These are phyloP conservation scores for Protophormia terraenovae DNA, from an alignment of 2,888 invertebrate genomes.

Conservation along the genomic window DNA sequence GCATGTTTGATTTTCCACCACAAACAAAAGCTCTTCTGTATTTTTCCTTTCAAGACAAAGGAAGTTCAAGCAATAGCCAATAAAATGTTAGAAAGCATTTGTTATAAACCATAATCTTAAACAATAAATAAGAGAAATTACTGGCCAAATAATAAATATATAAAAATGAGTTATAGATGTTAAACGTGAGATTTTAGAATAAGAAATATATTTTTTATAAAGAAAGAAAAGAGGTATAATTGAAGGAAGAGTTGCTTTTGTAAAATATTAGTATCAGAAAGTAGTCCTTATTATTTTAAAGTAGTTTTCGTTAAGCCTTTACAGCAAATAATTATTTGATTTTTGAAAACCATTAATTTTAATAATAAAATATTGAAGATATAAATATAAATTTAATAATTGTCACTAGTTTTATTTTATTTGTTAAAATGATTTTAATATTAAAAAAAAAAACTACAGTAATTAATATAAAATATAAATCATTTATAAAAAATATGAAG, in stretches of 20 bases:
- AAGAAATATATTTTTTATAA: no score
- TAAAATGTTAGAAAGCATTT: neutral
- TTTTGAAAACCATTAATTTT: neutral
- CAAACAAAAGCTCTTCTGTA: neutral
- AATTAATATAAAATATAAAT: conserved; percentile 48
- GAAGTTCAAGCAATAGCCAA: neutral
- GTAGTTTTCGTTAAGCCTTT: no score
- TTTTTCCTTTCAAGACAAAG: neutral
- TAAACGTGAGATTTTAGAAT: neutral
- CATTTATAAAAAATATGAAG: neutral
- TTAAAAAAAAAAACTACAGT: neutral
- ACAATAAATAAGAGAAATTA: neutral
- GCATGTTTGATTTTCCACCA: conserved; percentile 5
- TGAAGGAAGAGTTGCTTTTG: no score
- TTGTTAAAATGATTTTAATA: conserved; percentile 25
- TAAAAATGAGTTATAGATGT: neutral
- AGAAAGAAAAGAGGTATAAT: no score
- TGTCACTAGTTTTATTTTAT: conserved; percentile 30
- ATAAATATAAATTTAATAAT: conserved; percentile 17
- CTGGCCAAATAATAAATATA: neutral
- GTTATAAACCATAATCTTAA: neutral
- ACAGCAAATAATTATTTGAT: no score
- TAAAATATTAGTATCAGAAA: no score
- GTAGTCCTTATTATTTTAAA: no score
- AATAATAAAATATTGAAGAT: neutral